phyloP scores from a whole-genome alignment of 2,113 vertebrate genomes.

The Nannospalax galili region DNA sequence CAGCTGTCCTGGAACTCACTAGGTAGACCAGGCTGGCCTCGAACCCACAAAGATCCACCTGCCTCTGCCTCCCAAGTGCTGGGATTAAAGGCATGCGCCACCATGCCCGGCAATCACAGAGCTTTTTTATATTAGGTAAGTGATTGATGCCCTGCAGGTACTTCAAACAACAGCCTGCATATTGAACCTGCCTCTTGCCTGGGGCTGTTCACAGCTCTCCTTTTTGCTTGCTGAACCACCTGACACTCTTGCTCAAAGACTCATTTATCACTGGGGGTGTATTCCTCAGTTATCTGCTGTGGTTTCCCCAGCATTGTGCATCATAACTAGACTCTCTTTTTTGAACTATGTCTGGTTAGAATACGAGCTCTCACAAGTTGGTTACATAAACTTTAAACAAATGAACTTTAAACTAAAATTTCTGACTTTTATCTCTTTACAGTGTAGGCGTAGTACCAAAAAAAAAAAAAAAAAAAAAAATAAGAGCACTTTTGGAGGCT shows the following conservation, averaged over 20 bases:
- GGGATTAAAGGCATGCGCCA: too few species aligned
- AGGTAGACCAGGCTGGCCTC: too few species aligned
- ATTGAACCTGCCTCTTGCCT: slow-evolving; percentile 34
- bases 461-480: too few species aligned
- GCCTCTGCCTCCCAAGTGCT: too few species aligned
- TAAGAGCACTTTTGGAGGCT: slow-evolving; percentile 52
- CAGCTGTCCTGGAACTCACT: too few species aligned
- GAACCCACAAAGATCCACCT: too few species aligned
- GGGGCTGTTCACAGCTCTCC: background rate
- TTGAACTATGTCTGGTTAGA: slow-evolving; percentile 30
- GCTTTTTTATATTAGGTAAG: background rate
- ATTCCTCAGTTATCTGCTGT: background rate
- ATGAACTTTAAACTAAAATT: slow-evolving; percentile 74
- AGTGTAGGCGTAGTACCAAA: slow-evolving; percentile 59
- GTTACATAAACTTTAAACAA: slow-evolving; percentile 63
- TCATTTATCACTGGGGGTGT: slow-evolving; percentile 42
- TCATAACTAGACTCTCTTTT: background rate
- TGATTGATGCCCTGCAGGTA: background rate
- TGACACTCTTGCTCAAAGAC: slow-evolving; percentile 19
- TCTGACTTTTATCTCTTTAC: slow-evolving; percentile 72
- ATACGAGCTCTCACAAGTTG: slow-evolving; percentile 31
- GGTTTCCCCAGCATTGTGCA: background rate
- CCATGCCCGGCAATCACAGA: too few species aligned
- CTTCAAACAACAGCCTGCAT: slow-evolving; percentile 18
- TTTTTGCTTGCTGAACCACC: slow-evolving; percentile 51